Base-by-base conservation (phyloP, 1,140 invertebrate species). In the Dufourea novaeangliae region DNA sequence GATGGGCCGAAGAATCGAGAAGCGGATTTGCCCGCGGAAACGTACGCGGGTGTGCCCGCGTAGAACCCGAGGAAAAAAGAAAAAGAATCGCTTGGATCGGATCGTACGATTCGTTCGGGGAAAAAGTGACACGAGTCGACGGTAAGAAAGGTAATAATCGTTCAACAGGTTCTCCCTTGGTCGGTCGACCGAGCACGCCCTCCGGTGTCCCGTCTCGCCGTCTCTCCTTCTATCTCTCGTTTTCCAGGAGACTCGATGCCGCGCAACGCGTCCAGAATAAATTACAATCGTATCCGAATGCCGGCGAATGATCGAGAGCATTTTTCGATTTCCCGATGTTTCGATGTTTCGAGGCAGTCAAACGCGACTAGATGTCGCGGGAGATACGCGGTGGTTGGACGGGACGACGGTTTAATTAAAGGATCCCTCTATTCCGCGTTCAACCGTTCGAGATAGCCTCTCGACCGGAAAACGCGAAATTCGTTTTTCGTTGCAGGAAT, bases 201-300 rank as follows among this genome's bases (percentile, higher is more conserved):
- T 50, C 29, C 37, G 44, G 39, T n/a, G n/a, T n/a, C 29, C 14
- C 11, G n/a, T 50, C 56, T 59, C 32, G 1, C 56, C 12, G n/a
- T 50, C 32, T 34, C 27, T n/a, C 56, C 12, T 17, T 5, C 27
- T 17, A 14, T 32, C 25, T 32, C 57, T 20, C 29, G 17, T 7
- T 34, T n/a, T 46, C 2, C 5, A 8, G 20, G 20, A 50, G 54
- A 20, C 29, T 39, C 25, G 2, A 14, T 11, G 46, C 54, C 67
- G 10, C 17, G 29, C 66, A 46, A 83, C 77, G 81, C 79, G 81
- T 41, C 67, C 29, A 54, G 81, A 84, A 84, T 84, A 84, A 83
- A 84, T 84, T 76, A 54, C 69, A 25, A 76, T 76, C 69, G 32
- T 63, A 68, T 79, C 62, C 46, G 73, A 34, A 78, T 78, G 44